Evolutionary conservation across 2,113 vertebrate species (phyloP).

Genomic region (Garra rufa): DNA sequence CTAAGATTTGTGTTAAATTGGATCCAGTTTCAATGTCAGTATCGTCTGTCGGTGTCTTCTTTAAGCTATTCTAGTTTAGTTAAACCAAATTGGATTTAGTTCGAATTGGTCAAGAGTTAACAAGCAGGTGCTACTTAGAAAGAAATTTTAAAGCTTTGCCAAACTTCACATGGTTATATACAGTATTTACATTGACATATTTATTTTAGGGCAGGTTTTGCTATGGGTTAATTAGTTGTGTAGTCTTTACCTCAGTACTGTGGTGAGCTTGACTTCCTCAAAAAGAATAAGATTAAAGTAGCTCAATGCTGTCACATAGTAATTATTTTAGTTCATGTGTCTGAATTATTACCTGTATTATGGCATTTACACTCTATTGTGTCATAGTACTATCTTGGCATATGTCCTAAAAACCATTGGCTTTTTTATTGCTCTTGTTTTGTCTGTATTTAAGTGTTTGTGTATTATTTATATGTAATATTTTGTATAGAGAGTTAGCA

Average conservation of each 20-base stretch:
- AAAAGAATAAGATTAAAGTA: too few species aligned
- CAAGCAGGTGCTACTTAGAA: background rate
- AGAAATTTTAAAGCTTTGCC: too few species aligned
- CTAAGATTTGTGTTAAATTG: background rate
- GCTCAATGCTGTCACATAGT: too few species aligned
- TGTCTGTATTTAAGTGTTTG: background rate
- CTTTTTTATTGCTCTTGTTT: background rate
- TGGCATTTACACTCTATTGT: background rate
- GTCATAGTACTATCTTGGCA: background rate
- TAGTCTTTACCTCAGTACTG: background rate
- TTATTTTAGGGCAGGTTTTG: background rate
- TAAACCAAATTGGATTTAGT: slow-evolving; percentile 2
- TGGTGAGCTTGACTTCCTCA: too few species aligned
- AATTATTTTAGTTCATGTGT: background rate
- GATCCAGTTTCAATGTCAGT: background rate
- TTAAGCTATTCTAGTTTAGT: background rate
- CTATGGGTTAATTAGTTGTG: background rate
- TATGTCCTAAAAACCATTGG: background rate
- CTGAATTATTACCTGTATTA: background rate
- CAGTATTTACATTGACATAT: too few species aligned
- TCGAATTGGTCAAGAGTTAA: background rate
- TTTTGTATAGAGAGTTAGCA: too few species aligned
- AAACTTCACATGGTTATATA: background rate
- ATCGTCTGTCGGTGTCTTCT: background rate
- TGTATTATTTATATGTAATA: too few species aligned